These are phyloP conservation scores for Clarias laeviceps DNA, from an alignment of 2,797 vertebrate species.

Conservation along the genomic window DNA sequence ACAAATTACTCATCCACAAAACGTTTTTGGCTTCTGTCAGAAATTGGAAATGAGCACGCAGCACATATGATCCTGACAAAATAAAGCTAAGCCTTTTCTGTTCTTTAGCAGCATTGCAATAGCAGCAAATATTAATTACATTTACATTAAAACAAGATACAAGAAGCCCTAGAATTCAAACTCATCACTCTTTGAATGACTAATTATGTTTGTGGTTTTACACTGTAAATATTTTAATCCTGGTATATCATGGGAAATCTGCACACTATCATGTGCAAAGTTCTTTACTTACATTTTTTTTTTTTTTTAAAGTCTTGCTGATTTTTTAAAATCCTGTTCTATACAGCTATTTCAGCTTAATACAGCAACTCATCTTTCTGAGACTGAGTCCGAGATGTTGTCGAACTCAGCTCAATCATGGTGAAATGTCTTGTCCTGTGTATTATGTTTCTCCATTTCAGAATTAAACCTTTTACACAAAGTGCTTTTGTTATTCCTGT, in stretches of 20 bases:
- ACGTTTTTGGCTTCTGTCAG: background rate
- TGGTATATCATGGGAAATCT: background rate
- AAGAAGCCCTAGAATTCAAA: background rate
- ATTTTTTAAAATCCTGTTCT: background rate
- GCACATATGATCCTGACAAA: background rate
- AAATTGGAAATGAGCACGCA: background rate
- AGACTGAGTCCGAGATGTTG: background rate
- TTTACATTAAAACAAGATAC: background rate
- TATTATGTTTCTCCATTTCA: background rate
- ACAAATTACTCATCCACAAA: slow-evolving; percentile 5
- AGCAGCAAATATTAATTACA: background rate
- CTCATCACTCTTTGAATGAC: background rate
- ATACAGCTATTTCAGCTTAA: background rate
- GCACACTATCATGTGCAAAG: background rate
- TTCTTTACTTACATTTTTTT: background rate
- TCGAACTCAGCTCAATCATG: background rate
- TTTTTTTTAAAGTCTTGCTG: background rate
- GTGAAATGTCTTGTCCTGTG: background rate
- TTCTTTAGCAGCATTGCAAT: background rate
- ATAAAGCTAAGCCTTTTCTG: background rate
- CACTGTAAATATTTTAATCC: background rate
- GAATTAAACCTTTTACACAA: too few relatives aligned
- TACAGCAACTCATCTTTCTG: background rate
- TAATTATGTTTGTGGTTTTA: background rate
- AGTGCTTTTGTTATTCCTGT: too few relatives aligned